Base-by-base conservation (phyloP, 1,140 invertebrate genomes). In the Drosophila sp. region DNA sequence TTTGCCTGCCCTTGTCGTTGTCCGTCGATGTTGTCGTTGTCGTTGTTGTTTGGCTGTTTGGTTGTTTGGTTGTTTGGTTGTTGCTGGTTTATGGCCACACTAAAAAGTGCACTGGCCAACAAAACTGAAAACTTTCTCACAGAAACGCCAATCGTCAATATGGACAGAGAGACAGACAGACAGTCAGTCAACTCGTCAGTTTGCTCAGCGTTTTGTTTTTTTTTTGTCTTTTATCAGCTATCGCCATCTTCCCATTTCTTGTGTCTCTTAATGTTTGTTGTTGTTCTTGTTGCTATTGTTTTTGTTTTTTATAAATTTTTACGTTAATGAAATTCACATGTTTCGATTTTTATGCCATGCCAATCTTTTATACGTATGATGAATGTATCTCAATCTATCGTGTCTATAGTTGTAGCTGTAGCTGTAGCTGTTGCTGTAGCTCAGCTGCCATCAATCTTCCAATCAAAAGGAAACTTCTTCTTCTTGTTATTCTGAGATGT, bases 91-190 rank as follows among this genome's bases (percentile, higher is more conserved):
- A 86, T 86, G 71, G 66, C 58, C 74, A 81, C 56, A 86, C 81
- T 86, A 86, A 86, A 86, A 86, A 87, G 78, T 87, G 81, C 76
- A 86, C 81, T 86, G 82, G 65, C 70, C 80, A 84, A 79, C 72
- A 80, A 79, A 83, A 66, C 61, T 64, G 69, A 81, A 78, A 86
- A 81, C 82, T 86, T 86, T 86, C 81, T 86, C 81, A 86, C 82
- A 65, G 65, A 61, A 45, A 53, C 43, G 54, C 46, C 62, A 69
- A 43, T 61, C 38, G 50, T 62, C 65, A 77, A 40, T 56, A 58
- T 57, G 56, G 50, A 50, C 50, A 56, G 61, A 48, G 29, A 51
- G 50, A 9, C 25, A 14, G 36, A 18, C 21, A 38, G 29, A 59
- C 29, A 50, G 46, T 5, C 13, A 29, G 46, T 5, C 43, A 45